Evolutionary conservation across 2,888 invertebrate genomes (phyloP), one percentile per base, ranked within the genome.

Genomic region (Eledone cirrhosa): DNA sequence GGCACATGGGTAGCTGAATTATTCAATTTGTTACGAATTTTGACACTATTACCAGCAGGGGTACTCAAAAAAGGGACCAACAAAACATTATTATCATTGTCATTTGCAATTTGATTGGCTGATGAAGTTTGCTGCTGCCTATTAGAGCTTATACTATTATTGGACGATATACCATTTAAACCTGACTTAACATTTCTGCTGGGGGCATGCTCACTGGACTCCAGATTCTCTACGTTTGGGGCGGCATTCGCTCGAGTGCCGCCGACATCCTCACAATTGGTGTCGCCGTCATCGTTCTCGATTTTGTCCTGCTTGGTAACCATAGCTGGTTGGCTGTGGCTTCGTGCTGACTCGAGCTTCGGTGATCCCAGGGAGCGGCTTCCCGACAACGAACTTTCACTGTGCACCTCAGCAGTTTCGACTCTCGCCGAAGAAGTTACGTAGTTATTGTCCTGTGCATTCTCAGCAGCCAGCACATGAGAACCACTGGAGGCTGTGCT

Each of bases 41-140:
- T 47, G 24, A 24, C 29, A 48, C 48, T 48, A 76, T 24, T 27
- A 48, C 48, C 48, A 48, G 22, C 22, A 76, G 76, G 48, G 2
- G 76, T 41, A 24, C 47, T 76, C 76, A 76, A 76, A 22, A 48
- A 27, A 4, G 72, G 41, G 13, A 31, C n/a, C 22, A 72, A 33
- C 31, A 31, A 22, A 69, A 33, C 33, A 67, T 67, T 41, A 41
- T 41, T 41, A 41, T 41, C 89, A 87, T 85, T 88, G 88, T 89
- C 89, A 88, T 87, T 86, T 85, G 87, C 88, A 89, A 88, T 89
- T 88, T 89, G 89, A 89, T 88, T 88, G 87, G 88, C 88, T 87
- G 88, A 87, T 86, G 84, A 81, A 80, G 78, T 81, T 81, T 81
- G 80, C 80, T 83, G 80, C 81, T 83, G 82, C 81, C 82, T 84